Base-by-base conservation (phyloP, 2,888 invertebrate species). In the Rhabditoides inermis region DNA sequence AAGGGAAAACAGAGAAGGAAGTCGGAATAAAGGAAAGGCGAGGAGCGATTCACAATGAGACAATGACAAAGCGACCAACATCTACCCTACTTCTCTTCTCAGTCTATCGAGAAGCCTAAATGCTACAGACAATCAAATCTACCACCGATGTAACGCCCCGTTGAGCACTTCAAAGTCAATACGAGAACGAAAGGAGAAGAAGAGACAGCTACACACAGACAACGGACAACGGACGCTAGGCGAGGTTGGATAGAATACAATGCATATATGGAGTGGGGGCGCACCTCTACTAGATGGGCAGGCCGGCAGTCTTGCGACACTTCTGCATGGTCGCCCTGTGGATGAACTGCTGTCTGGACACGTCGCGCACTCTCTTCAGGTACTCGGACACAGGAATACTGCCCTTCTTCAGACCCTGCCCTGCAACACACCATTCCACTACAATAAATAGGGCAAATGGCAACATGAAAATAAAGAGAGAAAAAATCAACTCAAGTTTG, bases 291-390 rank as follows among this genome's bases (percentile, higher is more conserved):
- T 49, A 68, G 12, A 63, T 92, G 91, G 68, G 58, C 22, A 84
- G 77, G 39, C 82, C 91, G 58, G 92, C 92, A 78, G 90, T 91
- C 77, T 90, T 88, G 75, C 94, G 84, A 79, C 95, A 95, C 79
- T 91, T 91, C 77, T 90, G 88, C 87, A 99, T 91, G 45, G 92
- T 81, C 44, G 94, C 94, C 58, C 94, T 83, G 55, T 92, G 81
- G 82, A 90, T 89, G 77, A 98, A 99, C 80, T 98, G 98, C 76
- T 88, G 86, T 53, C 95, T 84, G 10, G 95, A 94, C 59, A 95
- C 81, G 61, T 88, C 87, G 61, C 98, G 85, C 1, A 98, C 90
- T 82, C 92, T 89, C 75, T 92, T 92, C 70, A 98, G 83, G 81
- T 94, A 98, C 50, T 88, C 87, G 76, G 98, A 94, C 73, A 95